Conservation (phyloP, 1,140 invertebrate species). For the Mizuhopecten yessoensis region DNA sequence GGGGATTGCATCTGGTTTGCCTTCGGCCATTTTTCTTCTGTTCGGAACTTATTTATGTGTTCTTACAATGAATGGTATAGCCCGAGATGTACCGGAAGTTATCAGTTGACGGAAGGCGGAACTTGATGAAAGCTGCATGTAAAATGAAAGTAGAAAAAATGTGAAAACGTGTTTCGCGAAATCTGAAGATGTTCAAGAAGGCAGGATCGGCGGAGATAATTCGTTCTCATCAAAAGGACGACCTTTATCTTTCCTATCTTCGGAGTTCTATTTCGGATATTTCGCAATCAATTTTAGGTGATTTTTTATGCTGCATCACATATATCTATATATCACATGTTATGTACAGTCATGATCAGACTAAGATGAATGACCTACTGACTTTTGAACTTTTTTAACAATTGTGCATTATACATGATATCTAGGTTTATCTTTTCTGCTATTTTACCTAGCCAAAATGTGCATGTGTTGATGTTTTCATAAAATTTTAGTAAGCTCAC, state of each 20-base stretch:
- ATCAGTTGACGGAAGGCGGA: conserved; percentile 29
- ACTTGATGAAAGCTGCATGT: background rate
- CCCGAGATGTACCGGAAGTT: background rate
- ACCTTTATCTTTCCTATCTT: conserved; percentile 62
- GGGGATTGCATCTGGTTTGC: conserved; percentile 47
- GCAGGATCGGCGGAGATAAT: conserved; percentile 68
- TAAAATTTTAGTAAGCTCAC: no score
- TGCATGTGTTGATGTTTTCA: no score
- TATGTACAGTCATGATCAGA: no score
- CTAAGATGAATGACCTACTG: no score
- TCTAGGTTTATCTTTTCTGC: no score
- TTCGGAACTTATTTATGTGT: conserved; percentile 43
- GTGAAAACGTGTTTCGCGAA: background rate
- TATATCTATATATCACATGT: no score
- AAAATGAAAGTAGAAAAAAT: conserved; percentile 21
- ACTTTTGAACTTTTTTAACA: no score
- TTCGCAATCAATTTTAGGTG: conserved; percentile 50
- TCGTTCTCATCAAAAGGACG: conserved; percentile 70
- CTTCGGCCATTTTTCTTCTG: conserved; percentile 42
- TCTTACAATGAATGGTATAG: background rate
- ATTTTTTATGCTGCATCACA: no score
- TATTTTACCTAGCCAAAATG: no score
- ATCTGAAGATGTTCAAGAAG: conserved; percentile 60
- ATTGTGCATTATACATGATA: no score
- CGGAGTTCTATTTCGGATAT: conserved; percentile 51